phyloP scores from a whole-genome alignment of 2,888 invertebrate genomes.

The Ceriagrion tenellum region DNA sequence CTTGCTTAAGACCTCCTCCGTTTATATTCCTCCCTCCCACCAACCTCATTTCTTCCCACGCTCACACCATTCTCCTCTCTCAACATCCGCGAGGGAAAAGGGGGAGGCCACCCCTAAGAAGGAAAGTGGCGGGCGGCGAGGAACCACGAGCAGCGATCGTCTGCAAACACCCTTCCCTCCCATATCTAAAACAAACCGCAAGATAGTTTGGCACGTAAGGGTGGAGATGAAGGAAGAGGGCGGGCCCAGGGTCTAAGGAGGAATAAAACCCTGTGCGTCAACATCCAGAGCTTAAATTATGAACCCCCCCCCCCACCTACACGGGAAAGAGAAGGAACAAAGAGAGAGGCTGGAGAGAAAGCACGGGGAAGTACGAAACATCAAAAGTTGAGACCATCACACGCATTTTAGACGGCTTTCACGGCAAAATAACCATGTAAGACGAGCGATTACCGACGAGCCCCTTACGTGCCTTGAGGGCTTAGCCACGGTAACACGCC shows the following conservation, averaged over 20 bases:
- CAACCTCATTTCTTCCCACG: neutral
- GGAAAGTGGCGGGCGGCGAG: neutral
- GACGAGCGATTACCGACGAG: neutral
- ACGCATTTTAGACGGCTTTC: neutral
- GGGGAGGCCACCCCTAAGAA: neutral
- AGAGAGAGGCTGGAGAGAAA: neutral
- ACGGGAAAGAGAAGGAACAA: neutral
- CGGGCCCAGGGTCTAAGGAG: neutral
- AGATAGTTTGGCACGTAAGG: neutral
- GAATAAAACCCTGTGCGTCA: conserved; percentile 19
- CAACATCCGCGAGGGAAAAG: neutral
- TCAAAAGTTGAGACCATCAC: conserved; percentile 3
- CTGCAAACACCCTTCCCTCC: neutral
- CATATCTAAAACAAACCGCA: conserved; percentile 28
- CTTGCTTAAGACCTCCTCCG: neutral
- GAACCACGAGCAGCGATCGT: neutral
- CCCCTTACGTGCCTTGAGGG: neutral
- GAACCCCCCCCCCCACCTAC: neutral
- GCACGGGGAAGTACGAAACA: neutral
- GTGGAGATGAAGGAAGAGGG: neutral
- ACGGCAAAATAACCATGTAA: neutral
- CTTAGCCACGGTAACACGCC: neutral
- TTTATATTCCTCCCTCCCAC: neutral
- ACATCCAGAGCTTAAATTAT: neutral
- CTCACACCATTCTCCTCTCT: neutral